These are phyloP conservation scores for Neosilurus hyrtlii DNA, from an alignment of 2,797 vertebrate genomes.

Conservation along the genomic window DNA sequence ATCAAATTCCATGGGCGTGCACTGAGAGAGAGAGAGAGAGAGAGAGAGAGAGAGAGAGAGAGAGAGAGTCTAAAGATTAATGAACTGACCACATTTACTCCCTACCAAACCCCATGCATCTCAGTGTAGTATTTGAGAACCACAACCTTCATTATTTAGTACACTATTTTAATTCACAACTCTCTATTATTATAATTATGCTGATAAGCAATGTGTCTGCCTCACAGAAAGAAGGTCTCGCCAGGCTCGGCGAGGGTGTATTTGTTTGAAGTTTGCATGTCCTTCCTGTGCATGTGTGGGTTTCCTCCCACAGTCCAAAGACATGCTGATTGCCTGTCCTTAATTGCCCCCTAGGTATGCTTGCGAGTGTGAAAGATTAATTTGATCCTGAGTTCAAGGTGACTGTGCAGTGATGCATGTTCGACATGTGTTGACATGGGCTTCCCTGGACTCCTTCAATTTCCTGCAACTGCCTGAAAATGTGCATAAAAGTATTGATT, in stretches of 20 bases:
- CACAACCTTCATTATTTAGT: not conserved
- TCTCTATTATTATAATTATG: not conserved
- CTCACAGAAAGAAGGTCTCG: not conserved
- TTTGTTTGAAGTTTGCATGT: too few relatives aligned
- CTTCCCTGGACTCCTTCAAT: not conserved
- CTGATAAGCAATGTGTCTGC: not conserved
- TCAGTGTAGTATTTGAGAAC: not conserved
- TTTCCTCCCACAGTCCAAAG: not conserved
- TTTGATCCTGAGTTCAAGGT: not conserved
- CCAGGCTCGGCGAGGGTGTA: too few relatives aligned
- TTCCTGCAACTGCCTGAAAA: not conserved
- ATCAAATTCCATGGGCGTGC: not conserved
- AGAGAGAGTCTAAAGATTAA: not conserved
- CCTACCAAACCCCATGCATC: not conserved
- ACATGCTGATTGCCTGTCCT: too few relatives aligned
- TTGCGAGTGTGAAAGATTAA: too few relatives aligned
- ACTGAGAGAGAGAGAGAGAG: not conserved
- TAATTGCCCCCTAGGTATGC: too few relatives aligned
- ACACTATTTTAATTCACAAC: not conserved
- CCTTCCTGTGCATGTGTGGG: too few relatives aligned
- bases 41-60: not conserved
- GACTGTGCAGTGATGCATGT: not conserved
- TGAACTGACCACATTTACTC: not conserved
- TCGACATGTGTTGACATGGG: not conserved
- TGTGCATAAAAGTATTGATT: not conserved